These are phyloP conservation scores for Macrosiphum euphorbiae DNA, from an alignment of 2,888 invertebrate species.

Conservation along the genomic window DNA sequence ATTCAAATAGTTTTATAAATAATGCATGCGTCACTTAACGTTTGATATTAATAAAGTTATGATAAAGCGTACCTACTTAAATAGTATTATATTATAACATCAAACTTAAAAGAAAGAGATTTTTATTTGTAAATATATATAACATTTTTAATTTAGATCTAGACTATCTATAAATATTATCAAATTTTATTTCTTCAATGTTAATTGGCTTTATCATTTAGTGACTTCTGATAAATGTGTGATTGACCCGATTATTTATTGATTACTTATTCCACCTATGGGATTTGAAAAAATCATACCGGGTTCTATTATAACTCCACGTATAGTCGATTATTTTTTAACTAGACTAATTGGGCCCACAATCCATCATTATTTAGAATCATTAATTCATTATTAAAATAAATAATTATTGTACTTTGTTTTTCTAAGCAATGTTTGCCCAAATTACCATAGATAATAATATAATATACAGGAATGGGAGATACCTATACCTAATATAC, in stretches of 20 bases:
- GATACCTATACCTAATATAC: too few relatives aligned
- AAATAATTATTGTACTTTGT: neutral
- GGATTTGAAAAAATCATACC: neutral
- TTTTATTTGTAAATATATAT: neutral
- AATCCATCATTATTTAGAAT: neutral
- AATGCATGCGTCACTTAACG: too few relatives aligned
- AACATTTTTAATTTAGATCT: neutral
- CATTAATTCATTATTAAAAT: neutral
- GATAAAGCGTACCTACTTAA: neutral
- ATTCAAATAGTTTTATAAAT: too few relatives aligned
- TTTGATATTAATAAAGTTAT: neutral
- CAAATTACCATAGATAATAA: neutral
- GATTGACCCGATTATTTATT: neutral
- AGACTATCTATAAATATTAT: neutral
- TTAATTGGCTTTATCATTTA: neutral
- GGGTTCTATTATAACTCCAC: neutral
- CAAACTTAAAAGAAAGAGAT: neutral
- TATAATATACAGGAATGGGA: too few relatives aligned
- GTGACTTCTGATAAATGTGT: neutral
- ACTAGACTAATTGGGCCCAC: neutral
- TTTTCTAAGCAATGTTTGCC: neutral
- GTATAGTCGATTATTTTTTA: neutral
- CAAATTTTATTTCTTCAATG: neutral
- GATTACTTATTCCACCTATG: neutral
- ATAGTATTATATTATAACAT: neutral